Percentiles rank a stretch among this genome's conserved stretches.
Conservation (phyloP, 92 coral and sea anemone genomes). For the Ricordea florida region DNA sequence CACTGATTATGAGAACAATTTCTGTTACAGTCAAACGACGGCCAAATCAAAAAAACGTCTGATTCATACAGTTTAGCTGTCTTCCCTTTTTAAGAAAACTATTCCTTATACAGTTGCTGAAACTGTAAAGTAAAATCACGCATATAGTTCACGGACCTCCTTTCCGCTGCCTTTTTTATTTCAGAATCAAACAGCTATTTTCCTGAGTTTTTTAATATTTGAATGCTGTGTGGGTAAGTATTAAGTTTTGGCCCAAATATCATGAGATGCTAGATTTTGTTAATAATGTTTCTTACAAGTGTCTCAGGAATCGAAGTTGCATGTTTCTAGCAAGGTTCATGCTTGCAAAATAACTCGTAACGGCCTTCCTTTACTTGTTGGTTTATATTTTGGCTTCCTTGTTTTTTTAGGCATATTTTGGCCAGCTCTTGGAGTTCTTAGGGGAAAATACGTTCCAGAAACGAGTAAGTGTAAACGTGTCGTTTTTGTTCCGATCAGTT, state of each 20-base stretch:
- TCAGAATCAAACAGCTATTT: conserved; percentile 67
- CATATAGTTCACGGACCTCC: background rate
- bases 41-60: no score
- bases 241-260: background rate
- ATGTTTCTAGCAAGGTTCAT: no score
- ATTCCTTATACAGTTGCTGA: no score
- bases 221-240: conserved; percentile 94
- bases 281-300: background rate
- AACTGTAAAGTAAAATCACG: background rate
- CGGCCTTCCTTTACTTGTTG: background rate
- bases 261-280: background rate
- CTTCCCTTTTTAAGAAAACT: no score
- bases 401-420: conserved; percentile 79
- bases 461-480: conserved; percentile 66
- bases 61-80: no score
- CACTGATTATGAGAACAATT: no score
- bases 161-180: background rate
- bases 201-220: conserved; percentile 79
- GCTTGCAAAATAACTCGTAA: no score
- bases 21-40: no score
- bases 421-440: conserved; percentile 94
- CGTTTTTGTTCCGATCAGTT: background rate
- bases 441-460: conserved; percentile 95
- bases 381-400: background rate
- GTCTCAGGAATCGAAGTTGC: no score